Evolutionary conservation across 2,113 vertebrate genomes (phyloP), one percentile per base, ranked within the genome.

Genomic region (Eulacestoma nigropectus): DNA sequence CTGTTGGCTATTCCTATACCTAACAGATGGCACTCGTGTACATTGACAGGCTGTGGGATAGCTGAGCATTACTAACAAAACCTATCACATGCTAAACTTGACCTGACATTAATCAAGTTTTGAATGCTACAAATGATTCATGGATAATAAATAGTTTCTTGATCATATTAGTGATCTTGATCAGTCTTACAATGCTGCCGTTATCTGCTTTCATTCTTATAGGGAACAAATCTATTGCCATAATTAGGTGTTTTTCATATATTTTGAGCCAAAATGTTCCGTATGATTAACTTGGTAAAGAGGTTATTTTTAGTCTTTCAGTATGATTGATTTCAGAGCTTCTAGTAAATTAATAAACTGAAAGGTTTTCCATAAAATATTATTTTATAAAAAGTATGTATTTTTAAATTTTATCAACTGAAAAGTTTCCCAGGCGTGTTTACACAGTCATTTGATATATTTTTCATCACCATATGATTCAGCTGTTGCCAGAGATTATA

Each of bases 61-160:
- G 96, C 93, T 22, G 10, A 96, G 93, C 94, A 97, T 97, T 97
- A 93, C 96, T 97, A 97, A 97, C 97, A 96, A 96, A 97, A 90
- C 91, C 89, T 96, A 94, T 96, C 93, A 91, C 95, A 95, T 97
- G 95, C 96, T 97, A 96, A 96, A 96, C 96, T 96, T 97, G 96
- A 97, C 97, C 96, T 97, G 97, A 96, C 96, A 97, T 97, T 97
- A 97, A 97, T 97, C 96, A 97, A 95, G 91, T 96, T 97, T 97
- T 94, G 95, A 97, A 97, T 91, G 95, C 95, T 97, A 94, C 96
- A 97, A 96, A 96, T 97, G 96, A 97, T 97, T 97, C 96, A 97
- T 93, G 91, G 95, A 90, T 95, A 96, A 95, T 97, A 97, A 97
- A 97, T 96, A 97, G 95, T 97, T 94, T 96, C 94, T 94, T 97